phyloP scores from a whole-genome alignment of 2,797 vertebrate genomes.

The Enteromius fasciolatus region DNA sequence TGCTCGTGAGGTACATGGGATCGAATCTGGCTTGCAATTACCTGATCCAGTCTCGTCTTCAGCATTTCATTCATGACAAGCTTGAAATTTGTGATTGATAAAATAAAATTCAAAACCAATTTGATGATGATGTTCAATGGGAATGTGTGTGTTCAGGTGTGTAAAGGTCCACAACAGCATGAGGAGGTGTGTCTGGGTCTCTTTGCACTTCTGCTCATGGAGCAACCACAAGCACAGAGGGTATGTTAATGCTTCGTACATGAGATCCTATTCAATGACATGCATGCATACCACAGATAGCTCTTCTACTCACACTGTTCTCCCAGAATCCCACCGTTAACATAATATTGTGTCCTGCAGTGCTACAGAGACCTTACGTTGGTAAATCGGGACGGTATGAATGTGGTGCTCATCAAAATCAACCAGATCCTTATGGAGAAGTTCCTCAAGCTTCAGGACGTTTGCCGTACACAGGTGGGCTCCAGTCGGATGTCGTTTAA shows the following conservation, averaged over 20 bases:
- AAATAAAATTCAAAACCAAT: not conserved
- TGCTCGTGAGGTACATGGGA: not conserved
- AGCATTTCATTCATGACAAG: not conserved
- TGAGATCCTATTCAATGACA: not conserved
- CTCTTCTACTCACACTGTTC: not conserved
- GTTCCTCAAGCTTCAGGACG: conserved; percentile 92
- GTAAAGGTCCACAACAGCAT: conserved; percentile 93
- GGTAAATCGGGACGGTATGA: conserved; percentile 93
- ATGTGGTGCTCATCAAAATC: conserved; percentile 89
- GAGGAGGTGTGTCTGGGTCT: conserved; percentile 94
- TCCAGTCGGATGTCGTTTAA: not conserved
- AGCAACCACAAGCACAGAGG: conserved; percentile 89
- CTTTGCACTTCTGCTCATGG: conserved; percentile 86
- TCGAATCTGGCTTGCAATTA: not conserved
- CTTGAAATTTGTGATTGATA: not conserved
- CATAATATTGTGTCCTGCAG: conserved; percentile 67
- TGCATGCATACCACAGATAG: not conserved
- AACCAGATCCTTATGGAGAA: conserved; percentile 98
- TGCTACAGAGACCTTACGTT: conserved; percentile 92
- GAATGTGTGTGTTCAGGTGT: conserved; percentile 78
- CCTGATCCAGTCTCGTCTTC: not conserved
- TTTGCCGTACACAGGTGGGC: conserved; percentile 82
- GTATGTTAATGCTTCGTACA: conserved; percentile 70
- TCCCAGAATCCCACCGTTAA: conserved; percentile 3
- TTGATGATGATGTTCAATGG: not conserved